Evolutionary conservation across 2,113 vertebrate genomes (phyloP), one percentile per base, ranked within the genome.

Genomic region (Speoplatyrhinus poulsoni): DNA sequence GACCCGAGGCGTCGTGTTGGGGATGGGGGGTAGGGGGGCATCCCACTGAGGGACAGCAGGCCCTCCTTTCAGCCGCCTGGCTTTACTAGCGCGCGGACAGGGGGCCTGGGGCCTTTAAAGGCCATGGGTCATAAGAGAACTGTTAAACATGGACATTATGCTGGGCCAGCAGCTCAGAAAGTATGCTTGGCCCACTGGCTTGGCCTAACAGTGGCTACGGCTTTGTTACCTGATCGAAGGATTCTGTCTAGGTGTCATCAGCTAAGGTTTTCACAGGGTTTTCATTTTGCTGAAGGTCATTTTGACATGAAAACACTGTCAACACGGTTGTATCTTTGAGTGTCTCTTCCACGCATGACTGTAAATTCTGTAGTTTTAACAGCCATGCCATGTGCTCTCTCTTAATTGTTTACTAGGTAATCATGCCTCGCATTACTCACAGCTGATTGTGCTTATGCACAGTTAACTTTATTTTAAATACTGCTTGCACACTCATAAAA

Each of bases 11-110:
- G 82, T 94, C 91, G 90, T 91, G 93, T 75, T 90, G 36, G 36
- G 36, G 2, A 26, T 26, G 36, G 36, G 36, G 36, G 36, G 36
- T 19, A 16, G 41, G 17, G 57, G 92, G 92, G 93, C 90, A 93
- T 95, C 95, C 95, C 94, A 94, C 89, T 89, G 61, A 82, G 79
- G 89, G 93, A 94, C 91, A 83, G 91, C 88, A 73, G 76, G 75
- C 90, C 91, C 92, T 93, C 90, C 82, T 90, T 88, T 87, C 83
- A 80, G 89, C 87, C 89, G 91, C 84, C 87, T 90, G 90, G 91
- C 91, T 95, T 95, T 94, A 94, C 92, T 93, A 88, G 91, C 82
- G 3, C 81, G 83, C 72, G 62, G 76, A 89, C 77, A 79, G 54
- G 79, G 60, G 77, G 85, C 59, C 69, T 33, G 67, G 56, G 48